These are phyloP conservation scores for Pipra filicauda DNA, from an alignment of 2,113 vertebrate species.

Conservation along the genomic window DNA sequence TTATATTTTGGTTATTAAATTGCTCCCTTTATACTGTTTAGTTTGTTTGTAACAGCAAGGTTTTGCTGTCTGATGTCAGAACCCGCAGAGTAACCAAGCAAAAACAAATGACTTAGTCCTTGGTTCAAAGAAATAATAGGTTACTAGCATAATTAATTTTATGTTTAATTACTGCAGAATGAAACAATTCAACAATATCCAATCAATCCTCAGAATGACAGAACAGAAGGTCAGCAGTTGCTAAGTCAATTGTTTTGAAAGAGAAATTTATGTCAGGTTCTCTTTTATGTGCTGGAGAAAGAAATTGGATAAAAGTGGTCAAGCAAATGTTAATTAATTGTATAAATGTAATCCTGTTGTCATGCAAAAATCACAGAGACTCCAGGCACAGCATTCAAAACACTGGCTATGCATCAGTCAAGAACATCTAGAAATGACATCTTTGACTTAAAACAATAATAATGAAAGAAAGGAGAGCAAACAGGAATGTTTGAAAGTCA, in stretches of 20 bases:
- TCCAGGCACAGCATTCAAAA: conserved; percentile 12
- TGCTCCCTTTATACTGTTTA: conserved; percentile 69
- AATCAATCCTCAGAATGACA: conserved; percentile 80
- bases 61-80: conserved; percentile 71
- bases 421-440: conserved; percentile 26
- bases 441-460: not conserved
- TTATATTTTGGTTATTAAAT: conserved; percentile 77
- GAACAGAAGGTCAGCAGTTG: conserved; percentile 84
- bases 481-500: not conserved
- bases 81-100: conserved; percentile 72
- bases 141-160: conserved; percentile 85
- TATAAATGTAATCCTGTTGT: conserved; percentile 76
- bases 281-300: conserved; percentile 80
- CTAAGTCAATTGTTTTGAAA: conserved; percentile 87
- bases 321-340: conserved; percentile 83
- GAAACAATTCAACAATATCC: conserved; percentile 85
- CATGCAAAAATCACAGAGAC: conserved; percentile 68
- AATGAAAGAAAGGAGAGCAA: not conserved
- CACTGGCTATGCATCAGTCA: not conserved
- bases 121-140: conserved; percentile 82
- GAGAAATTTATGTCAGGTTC: conserved; percentile 82
- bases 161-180: conserved; percentile 85
- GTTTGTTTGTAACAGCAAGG: conserved; percentile 64
- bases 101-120: conserved; percentile 80
- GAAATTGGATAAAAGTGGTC: conserved; percentile 84